Evolutionary conservation across 2,888 invertebrate species (phyloP), one percentile per base, ranked within the genome.

Genomic region (Stenodema calcarata): DNA sequence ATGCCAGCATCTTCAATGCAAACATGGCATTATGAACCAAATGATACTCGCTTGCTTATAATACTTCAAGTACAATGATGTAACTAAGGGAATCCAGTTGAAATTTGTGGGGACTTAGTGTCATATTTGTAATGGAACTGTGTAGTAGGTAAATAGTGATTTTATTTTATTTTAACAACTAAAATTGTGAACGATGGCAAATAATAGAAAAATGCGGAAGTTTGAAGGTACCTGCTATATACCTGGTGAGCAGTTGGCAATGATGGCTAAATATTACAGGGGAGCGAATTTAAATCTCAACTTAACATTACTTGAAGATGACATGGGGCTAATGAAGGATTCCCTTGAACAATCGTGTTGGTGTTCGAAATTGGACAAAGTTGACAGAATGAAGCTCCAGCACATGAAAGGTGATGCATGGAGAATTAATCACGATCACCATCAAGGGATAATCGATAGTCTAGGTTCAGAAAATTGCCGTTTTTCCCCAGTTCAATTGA

Each of bases 281-380:
- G 86, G 86, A 18, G 86, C 78, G 2, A 86, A 86, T 78, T 78
- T 86, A 16, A 86, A 86, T 62, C 42, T 86, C 30, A 86, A 86
- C 42, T 35, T 86, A 23, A 86, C 86, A 9, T 44, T 86, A 30
- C 14, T 78, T 2, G 86, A 86, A 18, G 86, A 86, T 23, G 84
- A 84, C 16, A 16, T 69, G 23, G 14, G 7, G 14, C 2, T 23
- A 12, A 35, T 41, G 9, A 30, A 82, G 16, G 69, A 82, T 23
- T 28, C 50, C 0, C 35, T 82, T 9, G 70, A 82, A 12, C 27
- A 54, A 0, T 23, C 42, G 11, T 82, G 82, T 70, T 70, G 69
- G 70, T 82, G 82, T 70, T 62, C 62, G 11, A 82, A 82, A 54
- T 75, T 84, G 27, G 41, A 84, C 18, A 30, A 73, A 27, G 73